phyloP scores from a whole-genome alignment of 2,113 vertebrate genomes.

The Brienomyrus brachyistius region DNA sequence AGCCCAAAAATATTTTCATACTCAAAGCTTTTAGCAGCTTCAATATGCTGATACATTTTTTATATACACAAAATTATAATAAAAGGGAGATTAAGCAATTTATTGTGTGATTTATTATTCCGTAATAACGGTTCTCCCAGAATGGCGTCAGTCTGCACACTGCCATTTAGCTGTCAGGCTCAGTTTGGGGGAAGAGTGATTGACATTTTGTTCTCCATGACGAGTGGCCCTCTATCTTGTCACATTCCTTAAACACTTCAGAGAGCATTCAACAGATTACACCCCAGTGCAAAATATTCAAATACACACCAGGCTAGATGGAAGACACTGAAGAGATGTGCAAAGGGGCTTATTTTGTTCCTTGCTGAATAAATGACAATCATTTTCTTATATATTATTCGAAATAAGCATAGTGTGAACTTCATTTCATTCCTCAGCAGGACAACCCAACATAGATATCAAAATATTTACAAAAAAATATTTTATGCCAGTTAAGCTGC shows the following conservation, averaged over 20 bases:
- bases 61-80: conserved; percentile 39
- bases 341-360: conserved; percentile 29
- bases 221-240: conserved; percentile 47
- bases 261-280: conserved; percentile 38
- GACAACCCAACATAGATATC: neutral
- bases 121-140: conserved; percentile 55
- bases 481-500: neutral
- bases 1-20: conserved; percentile 31
- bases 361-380: conserved; percentile 17
- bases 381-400: neutral
- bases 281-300: conserved; percentile 47
- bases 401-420: neutral
- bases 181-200: conserved; percentile 59
- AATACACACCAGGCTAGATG: conserved; percentile 38
- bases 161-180: conserved; percentile 62
- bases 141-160: conserved; percentile 49
- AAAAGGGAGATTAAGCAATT: conserved; percentile 52
- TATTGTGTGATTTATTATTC: conserved; percentile 60
- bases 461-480: neutral
- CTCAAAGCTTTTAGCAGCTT: conserved; percentile 32
- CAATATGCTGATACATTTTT: conserved; percentile 44
- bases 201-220: conserved; percentile 58
- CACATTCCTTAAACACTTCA: conserved; percentile 52
- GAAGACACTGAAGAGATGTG: conserved; percentile 14
- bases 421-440: neutral